Base-by-base conservation (phyloP, 2,113 vertebrate genomes). In the Numida meleagris region DNA sequence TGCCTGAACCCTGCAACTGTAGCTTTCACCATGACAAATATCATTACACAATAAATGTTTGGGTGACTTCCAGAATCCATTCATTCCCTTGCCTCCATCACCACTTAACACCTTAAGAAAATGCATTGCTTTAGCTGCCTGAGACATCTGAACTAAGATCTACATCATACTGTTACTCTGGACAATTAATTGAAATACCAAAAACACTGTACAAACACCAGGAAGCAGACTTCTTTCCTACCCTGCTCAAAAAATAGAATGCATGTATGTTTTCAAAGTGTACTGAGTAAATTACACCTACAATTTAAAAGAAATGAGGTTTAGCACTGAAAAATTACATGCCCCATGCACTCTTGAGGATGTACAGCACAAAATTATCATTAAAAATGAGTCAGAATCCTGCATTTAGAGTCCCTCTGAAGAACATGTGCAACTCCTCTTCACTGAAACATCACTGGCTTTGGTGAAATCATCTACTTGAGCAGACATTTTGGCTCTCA, bases 51-150 rank as follows among this genome's bases (percentile, higher is more conserved):
- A 83, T 19, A 77, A 48, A 66, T 46, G 71, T 84, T 62, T 19
- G 55, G 77, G 42, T 55, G 46, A 13, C 85, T 94, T 93, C 92
- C 95, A 96, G 94, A 94, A 78, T 46, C 85, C 80, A 65, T 82
- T 93, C 55, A 86, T 79, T 89, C 76, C 72, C 65, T 70, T 84
- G 65, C n/a, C 83, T 93, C 93, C 76, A 53, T 36, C 94, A 53
- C 62, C 95, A 72, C 62, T 94, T 94, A 96, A 97, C 77, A 63
- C 83, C 68, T 94, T 82, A 51, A 78, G 89, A 43, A 90, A 92
- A 95, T 42, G 53, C 76, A 70, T 83, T 61, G 46, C 82, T 95
- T 74, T 93, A 86, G 63, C 86, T 95, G 70, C 82, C 82, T 80
- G 77, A 91, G 38, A 92, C 25, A 94, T 58, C 34, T 77, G 79